Evolutionary conservation across 1,140 invertebrate genomes (phyloP).

Genomic region (Nephila pilipes): DNA sequence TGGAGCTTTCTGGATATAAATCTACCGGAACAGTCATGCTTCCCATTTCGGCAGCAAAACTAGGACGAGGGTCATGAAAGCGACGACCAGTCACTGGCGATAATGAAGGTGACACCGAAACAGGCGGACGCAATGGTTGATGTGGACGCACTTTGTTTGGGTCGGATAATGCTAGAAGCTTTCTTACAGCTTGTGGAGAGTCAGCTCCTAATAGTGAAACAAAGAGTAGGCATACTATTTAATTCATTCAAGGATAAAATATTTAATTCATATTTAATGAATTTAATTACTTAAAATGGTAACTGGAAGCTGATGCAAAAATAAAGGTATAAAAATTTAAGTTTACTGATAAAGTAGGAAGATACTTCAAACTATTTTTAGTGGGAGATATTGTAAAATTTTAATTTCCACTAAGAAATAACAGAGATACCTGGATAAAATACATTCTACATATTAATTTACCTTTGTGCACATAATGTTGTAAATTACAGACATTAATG

Average conservation of each 20-base stretch:
- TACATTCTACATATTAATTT: no score
- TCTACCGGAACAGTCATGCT: constrained; percentile 91
- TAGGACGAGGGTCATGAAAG: constrained; percentile 82
- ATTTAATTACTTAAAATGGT: no score
- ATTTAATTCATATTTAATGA: no score
- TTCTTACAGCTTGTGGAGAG: constrained; percentile 96
- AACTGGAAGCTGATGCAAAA: no score
- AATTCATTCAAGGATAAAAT: not conserved
- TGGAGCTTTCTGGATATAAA: constrained; percentile 95
- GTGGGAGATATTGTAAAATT: no score
- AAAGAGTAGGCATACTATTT: not conserved
- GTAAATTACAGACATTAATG: no score
- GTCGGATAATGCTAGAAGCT: constrained; percentile 91
- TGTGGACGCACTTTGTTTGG: constrained; percentile 92
- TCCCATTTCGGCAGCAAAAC: constrained; percentile 92
- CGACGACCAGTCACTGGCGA: constrained; percentile 80
- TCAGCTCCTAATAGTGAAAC: constrained; percentile 86
- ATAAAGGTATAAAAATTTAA: no score
- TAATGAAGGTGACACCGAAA: constrained; percentile 83
- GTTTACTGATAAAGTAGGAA: no score
- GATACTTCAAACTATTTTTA: no score
- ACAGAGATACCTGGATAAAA: no score
- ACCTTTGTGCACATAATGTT: no score
- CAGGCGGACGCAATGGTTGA: constrained; percentile 86
- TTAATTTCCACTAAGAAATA: no score